Conservation (phyloP, 2,113 vertebrate species). For the Prolemur simus region DNA sequence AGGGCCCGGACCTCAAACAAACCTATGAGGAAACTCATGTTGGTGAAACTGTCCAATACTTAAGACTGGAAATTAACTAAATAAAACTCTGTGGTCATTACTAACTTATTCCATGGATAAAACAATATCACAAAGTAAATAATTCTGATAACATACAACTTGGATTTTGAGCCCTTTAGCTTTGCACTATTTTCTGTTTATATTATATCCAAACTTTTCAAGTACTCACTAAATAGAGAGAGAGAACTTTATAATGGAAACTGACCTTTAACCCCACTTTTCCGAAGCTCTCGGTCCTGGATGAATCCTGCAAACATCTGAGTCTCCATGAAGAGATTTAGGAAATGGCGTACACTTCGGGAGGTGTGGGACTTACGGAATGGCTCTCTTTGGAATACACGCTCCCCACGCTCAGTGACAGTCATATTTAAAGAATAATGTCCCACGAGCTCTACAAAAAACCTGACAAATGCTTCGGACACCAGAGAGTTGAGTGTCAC, state of each 20-base stretch:
- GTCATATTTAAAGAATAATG: conserved; percentile 95
- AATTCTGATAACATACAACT: conserved; percentile 22
- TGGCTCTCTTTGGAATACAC: conserved; percentile 91
- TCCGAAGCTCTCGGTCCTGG: conserved; percentile 95
- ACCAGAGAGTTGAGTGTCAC: conserved; percentile 87
- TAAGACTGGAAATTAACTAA: conserved; percentile 19
- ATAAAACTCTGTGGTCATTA: conserved; percentile 36
- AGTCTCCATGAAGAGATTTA: conserved; percentile 98
- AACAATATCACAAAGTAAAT: conserved; percentile 31
- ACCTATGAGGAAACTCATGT: conserved; percentile 81
- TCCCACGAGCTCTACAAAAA: conserved; percentile 96
- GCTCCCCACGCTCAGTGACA: conserved; percentile 86
- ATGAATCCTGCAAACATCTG: conserved; percentile 99
- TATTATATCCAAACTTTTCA: not conserved
- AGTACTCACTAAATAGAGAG: not conserved
- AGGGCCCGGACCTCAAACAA: conserved; percentile 94
- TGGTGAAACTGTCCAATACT: conserved; percentile 23
- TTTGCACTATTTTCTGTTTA: not conserved
- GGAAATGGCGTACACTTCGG: conserved; percentile 91
- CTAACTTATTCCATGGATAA: not conserved
- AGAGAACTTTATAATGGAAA: not conserved
- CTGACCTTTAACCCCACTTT: conserved; percentile 90
- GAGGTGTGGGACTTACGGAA: conserved; percentile 95
- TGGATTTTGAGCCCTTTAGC: not conserved
- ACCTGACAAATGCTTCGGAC: conserved; percentile 95